Evolutionary conservation across 2,888 invertebrate genomes (phyloP).

Genomic region (Pardosa pseudoannulata): DNA sequence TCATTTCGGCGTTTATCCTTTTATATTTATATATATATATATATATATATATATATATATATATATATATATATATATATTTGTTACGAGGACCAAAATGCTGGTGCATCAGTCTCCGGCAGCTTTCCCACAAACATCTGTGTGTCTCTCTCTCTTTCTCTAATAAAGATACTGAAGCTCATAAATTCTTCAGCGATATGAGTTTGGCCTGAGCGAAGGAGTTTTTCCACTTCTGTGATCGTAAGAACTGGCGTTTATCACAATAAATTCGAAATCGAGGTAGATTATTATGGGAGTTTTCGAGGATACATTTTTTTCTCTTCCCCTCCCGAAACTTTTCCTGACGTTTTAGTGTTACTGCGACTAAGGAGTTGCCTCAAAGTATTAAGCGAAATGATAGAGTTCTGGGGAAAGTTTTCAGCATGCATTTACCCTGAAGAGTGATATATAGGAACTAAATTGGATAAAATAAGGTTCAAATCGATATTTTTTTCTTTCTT

Average conservation of each 20-base stretch:
- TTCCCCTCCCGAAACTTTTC: no score
- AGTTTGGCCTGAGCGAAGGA: conserved; percentile 10
- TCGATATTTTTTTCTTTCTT: no score
- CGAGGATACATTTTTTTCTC: conserved; percentile 32
- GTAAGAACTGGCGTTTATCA: conserved; percentile 46
- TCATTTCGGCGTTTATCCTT: conserved; percentile 8
- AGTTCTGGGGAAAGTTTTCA: no score
- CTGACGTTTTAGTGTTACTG: no score
- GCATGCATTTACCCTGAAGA: no score
- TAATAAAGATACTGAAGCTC: conserved; percentile 54
- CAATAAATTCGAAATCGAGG: conserved; percentile 34
- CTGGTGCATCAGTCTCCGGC: conserved; percentile 21
- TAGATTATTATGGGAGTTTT: conserved; percentile 48
- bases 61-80: conserved; percentile 17
- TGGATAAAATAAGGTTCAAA: no score
- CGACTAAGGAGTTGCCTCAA: no score
- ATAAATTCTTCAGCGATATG: conserved; percentile 51
- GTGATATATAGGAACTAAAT: no score
- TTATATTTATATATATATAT: no score
- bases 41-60: no score
- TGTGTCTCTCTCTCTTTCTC: conserved; percentile 8
- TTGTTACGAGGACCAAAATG: conserved; percentile 20
- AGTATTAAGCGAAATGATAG: no score
- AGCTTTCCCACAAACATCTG: neutral
- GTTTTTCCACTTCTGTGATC: conserved; percentile 23